Conservation (phyloP, 2,797 vertebrate genomes). For the Hippopotamyrus pictus region DNA sequence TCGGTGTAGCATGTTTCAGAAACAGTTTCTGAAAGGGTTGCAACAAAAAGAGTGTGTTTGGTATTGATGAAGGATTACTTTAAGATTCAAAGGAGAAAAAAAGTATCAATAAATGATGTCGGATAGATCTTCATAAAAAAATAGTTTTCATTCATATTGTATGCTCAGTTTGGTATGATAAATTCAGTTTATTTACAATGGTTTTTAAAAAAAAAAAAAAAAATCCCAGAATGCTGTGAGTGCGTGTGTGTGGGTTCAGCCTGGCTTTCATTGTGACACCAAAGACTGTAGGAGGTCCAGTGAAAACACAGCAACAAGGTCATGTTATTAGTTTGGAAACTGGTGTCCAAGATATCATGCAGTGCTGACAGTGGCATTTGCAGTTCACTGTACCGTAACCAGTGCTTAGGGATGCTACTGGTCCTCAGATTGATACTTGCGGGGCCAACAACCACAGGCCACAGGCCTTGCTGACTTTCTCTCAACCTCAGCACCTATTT, state of each 20-base stretch:
- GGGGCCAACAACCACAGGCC: not conserved
- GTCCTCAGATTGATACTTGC: not conserved
- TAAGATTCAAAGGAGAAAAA: not conserved
- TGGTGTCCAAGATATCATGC: not conserved
- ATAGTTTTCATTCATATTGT: slow-evolving; percentile 19
- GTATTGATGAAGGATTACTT: slow-evolving; percentile 4
- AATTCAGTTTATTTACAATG: not conserved
- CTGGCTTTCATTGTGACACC: not conserved
- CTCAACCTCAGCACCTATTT: not conserved
- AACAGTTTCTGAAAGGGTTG: not conserved
- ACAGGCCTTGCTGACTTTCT: not conserved
- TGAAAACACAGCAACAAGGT: not conserved
- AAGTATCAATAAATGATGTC: slow-evolving; percentile 14
- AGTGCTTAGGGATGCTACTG: not conserved
- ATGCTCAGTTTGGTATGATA: slow-evolving; percentile 1
- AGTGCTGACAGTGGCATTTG: not conserved
- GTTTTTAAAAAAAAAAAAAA: not conserved
- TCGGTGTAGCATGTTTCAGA: slow-evolving; percentile 35
- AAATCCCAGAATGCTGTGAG: slow-evolving; percentile 10
- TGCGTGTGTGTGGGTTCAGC: not conserved
- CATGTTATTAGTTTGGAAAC: not conserved
- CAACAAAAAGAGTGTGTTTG: slow-evolving; percentile 8
- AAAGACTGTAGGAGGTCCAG: not conserved
- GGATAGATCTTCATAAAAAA: not conserved
- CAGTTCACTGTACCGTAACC: not conserved